Evolutionary conservation across 2,888 invertebrate species (phyloP).

Genomic region (Volucella inanis): DNA sequence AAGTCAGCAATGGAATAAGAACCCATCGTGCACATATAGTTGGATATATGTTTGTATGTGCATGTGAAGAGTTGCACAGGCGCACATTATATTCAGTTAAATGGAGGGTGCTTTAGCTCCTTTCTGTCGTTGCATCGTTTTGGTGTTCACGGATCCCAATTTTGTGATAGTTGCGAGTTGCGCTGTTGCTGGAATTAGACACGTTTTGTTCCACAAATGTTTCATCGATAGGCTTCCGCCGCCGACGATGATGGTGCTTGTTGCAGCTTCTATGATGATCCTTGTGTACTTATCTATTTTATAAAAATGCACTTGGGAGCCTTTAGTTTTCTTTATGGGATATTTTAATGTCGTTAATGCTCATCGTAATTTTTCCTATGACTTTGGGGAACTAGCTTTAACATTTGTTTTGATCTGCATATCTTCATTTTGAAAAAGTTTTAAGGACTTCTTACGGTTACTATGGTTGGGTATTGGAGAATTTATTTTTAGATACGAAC

Average conservation of each 20-base stretch:
- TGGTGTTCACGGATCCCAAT: constrained; percentile 44
- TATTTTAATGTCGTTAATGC: constrained; percentile 82
- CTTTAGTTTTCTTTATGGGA: constrained; percentile 75
- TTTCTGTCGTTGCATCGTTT: constrained; percentile 3
- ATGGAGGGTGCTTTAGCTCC: constrained; percentile 21
- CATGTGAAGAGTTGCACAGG: constrained; percentile 8
- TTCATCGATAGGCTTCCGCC: constrained; percentile 71
- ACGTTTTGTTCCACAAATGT: constrained; percentile 72
- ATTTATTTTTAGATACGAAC: constrained; percentile 37
- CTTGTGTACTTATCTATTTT: constrained; percentile 60
- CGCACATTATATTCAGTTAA: constrained; percentile 47
- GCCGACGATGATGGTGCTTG: constrained; percentile 13
- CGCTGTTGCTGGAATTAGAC: constrained; percentile 61
- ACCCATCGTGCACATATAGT: constrained; percentile 21
- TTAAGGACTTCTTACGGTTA: constrained; percentile 19
- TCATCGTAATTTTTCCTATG: constrained; percentile 81
- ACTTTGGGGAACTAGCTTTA: constrained; percentile 50
- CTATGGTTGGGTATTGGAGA: constrained; percentile 7
- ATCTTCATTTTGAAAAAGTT: constrained; percentile 80
- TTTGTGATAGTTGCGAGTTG: constrained; percentile 55
- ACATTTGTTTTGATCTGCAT: constrained; percentile 79
- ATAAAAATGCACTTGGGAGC: constrained; percentile 51
- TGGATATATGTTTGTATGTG: not conserved
- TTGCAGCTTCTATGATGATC: constrained; percentile 32
- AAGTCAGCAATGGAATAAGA: constrained; percentile 35